Conservation (phyloP, 2,797 vertebrate genomes). For the Austrolebias charrua region DNA sequence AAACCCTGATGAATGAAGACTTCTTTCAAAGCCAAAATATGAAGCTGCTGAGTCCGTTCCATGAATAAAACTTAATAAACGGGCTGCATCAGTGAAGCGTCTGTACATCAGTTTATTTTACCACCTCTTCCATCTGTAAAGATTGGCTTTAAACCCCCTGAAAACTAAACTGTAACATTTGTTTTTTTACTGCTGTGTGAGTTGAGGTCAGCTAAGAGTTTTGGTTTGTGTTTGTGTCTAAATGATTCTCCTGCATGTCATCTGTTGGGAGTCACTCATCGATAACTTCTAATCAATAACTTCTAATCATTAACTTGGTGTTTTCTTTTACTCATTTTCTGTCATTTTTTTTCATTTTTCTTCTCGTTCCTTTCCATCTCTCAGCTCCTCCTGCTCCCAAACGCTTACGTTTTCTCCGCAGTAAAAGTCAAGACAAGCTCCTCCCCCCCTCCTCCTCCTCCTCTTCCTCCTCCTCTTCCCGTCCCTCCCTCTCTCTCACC, state of each 20-base stretch:
- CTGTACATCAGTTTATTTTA: no score
- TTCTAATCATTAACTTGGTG: constrained; percentile 1
- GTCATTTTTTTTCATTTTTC: constrained; percentile 35
- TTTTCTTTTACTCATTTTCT: constrained; percentile 26
- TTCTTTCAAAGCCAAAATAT: no score
- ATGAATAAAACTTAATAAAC: no score
- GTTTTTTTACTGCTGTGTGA: constrained; percentile 14
- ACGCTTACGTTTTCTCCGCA: constrained; percentile 90
- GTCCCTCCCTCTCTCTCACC: constrained; percentile 82
- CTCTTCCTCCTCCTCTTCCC: constrained; percentile 70
- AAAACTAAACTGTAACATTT: no score
- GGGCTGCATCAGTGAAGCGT: no score
- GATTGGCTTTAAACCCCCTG: no score
- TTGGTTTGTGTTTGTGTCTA: constrained; percentile 18
- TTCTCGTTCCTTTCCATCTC: constrained; percentile 20
- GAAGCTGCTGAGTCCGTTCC: no score
- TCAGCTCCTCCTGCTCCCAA: constrained; percentile 77
- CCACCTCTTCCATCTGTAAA: no score
- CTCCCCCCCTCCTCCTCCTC: constrained; percentile 76
- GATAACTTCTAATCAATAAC: constrained; percentile 16
- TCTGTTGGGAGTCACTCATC: neutral
- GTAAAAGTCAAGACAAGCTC: constrained; percentile 94
- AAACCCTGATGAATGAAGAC: no score
- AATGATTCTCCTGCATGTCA: constrained; percentile 43
- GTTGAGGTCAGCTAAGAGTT: constrained; percentile 13